phyloP scores from a whole-genome alignment of 2,113 vertebrate species.

The Aegotheles bennettii region DNA sequence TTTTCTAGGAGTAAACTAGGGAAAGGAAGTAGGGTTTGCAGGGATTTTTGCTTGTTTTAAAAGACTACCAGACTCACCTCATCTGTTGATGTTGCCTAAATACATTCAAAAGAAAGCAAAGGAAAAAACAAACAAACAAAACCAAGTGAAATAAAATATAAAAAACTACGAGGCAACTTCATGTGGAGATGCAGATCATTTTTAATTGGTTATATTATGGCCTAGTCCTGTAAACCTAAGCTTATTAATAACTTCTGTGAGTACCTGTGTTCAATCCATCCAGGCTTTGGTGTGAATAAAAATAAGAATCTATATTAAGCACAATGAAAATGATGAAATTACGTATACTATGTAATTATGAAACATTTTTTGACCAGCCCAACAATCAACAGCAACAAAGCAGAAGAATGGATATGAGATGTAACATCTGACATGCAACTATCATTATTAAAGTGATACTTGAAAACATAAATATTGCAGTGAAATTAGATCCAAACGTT shows the following conservation, averaged over 20 bases:
- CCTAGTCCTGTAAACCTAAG: not conserved
- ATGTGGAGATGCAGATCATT: not conserved
- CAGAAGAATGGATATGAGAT: not conserved
- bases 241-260: not conserved
- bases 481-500: fast-evolving
- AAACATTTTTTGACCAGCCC: not conserved
- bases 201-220: not conserved
- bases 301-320: not conserved
- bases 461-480: not conserved
- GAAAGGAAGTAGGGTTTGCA: not conserved
- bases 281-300: not conserved
- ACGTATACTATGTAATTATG: fast-evolving
- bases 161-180: not conserved
- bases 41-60: not conserved
- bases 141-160: not conserved
- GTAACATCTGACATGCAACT: not conserved
- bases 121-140: not conserved
- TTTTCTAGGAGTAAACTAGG: not conserved
- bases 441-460: not conserved
- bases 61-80: constrained; percentile 39
- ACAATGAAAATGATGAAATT: fast-evolving
- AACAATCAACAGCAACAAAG: not conserved
- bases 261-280: not conserved
- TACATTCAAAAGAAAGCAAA: not conserved
- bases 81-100: constrained; percentile 38